phyloP scores from a whole-genome alignment of 37 sponge, comb jelly and placozoan genomes.

The Axinella damicornis region DNA sequence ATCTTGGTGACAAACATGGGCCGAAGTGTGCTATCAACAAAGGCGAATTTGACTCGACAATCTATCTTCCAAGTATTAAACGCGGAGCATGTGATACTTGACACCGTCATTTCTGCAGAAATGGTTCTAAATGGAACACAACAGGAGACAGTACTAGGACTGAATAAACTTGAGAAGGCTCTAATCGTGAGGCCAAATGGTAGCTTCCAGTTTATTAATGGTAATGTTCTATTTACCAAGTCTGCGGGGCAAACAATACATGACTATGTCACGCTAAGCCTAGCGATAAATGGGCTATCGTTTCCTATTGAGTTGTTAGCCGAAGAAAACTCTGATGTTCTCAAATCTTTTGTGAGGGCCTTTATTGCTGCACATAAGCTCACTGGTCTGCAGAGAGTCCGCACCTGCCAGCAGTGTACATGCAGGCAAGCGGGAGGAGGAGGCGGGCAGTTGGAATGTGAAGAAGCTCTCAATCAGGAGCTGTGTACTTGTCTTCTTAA shows the following conservation, averaged over 20 bases:
- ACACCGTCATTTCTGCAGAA: background rate
- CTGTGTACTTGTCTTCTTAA: constrained; percentile 14
- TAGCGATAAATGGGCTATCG: constrained; percentile 18
- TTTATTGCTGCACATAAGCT: background rate
- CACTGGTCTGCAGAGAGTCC: background rate
- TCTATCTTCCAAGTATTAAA: constrained; percentile 5
- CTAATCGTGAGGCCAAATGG: background rate
- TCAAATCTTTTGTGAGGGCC: constrained; percentile 27
- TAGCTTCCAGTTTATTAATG: background rate
- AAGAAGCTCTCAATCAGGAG: constrained; percentile 14
- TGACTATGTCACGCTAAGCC: constrained; percentile 58
- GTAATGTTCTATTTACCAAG: constrained; percentile 2
- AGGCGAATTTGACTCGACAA: constrained; percentile 11
- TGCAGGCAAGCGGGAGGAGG: constrained; percentile 22
- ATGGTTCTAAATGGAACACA: background rate
- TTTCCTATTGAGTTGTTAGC: constrained; percentile 19
- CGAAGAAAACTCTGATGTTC: background rate
- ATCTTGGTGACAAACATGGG: constrained; percentile 39
- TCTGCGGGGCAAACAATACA: constrained; percentile 9
- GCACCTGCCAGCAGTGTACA: constrained; percentile 30
- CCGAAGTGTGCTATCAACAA: background rate
- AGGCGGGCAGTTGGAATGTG: constrained; percentile 3
- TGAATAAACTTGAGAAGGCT: background rate
- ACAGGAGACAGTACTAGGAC: constrained; percentile 28
- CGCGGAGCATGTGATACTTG: constrained; percentile 16